Percentiles rank a stretch among this genome's conserved stretches.
These are phyloP conservation scores for Orthosia incerta DNA, from an alignment of 2,888 invertebrate genomes.

Conservation along the genomic window DNA sequence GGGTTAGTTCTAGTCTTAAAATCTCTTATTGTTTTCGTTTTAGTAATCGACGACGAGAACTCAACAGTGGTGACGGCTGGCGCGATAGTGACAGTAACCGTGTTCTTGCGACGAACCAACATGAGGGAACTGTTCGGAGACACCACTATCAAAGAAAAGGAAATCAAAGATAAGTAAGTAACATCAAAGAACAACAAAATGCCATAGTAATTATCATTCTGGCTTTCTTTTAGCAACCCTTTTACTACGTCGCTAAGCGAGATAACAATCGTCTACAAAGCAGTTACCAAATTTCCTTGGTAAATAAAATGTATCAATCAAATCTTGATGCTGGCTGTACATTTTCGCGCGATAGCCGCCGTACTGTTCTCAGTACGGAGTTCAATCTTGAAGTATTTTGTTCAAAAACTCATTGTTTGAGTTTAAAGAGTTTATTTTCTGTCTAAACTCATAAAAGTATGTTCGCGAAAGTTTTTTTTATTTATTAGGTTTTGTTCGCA, in stretches of 20 bases:
- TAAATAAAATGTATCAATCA: too few species aligned
- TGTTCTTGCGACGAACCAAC: slow-evolving; percentile 95
- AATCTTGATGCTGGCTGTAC: too few species aligned
- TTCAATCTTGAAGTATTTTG: too few species aligned
- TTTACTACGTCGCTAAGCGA: neutral
- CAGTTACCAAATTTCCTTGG: too few species aligned
- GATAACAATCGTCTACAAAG: neutral
- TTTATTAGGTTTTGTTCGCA: neutral
- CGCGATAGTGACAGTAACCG: slow-evolving; percentile 99
- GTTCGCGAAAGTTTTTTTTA: neutral
- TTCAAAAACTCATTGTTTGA: too few species aligned
- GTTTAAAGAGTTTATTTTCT: neutral
- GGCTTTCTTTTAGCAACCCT: neutral
- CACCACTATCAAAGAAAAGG: slow-evolving; percentile 93
- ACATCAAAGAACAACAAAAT: neutral
- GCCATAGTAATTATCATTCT: neutral
- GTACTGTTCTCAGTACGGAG: too few species aligned
- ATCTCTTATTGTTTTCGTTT: slow-evolving; percentile 64
- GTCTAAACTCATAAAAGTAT: neutral
- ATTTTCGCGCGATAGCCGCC: too few species aligned
- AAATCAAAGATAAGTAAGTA: slow-evolving; percentile 88
- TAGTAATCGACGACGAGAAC: slow-evolving; percentile 99
- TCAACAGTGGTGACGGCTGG: slow-evolving; percentile 99
- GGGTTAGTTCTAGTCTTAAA: neutral
- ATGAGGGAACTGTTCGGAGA: slow-evolving; percentile 96